These are phyloP conservation scores for Phacellophora camtschatica DNA, from an alignment of 30 jellyfish, hydroid and myxozoan genomes.

Conservation along the genomic window DNA sequence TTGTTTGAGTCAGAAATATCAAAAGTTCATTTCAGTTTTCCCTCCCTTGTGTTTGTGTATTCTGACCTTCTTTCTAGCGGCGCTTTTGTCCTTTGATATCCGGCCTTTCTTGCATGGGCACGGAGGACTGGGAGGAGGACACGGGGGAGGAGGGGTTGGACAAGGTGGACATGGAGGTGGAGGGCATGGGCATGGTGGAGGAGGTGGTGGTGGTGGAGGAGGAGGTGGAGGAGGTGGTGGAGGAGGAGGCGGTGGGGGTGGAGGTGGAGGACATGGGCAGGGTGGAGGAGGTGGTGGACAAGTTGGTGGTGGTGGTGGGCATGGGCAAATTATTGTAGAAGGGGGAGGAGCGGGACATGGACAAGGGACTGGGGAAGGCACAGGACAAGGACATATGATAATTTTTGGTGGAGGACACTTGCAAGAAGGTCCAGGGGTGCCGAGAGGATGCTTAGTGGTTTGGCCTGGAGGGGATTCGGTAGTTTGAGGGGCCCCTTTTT, in stretches of 20 bases:
- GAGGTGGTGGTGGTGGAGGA: conserved; percentile 69
- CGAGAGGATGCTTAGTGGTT: too few species aligned
- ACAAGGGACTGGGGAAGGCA: conserved; percentile 86
- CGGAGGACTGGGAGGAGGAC: conserved; percentile 63
- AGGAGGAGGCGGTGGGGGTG: conserved; percentile 58
- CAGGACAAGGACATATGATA: conserved; percentile 72
- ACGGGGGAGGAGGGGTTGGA: conserved; percentile 71
- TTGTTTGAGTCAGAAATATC: too few species aligned
- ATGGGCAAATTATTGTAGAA: conserved; percentile 13
- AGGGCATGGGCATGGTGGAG: conserved; percentile 78
- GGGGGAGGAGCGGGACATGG: conserved; percentile 98
- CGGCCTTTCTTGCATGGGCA: conserved; percentile 62
- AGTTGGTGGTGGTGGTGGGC: conserved; percentile 84
- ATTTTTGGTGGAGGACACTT: conserved; percentile 69
- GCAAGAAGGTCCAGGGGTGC: too few species aligned
- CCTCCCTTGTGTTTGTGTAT: conserved; percentile 15
- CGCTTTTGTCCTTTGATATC: conserved; percentile 10
- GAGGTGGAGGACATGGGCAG: conserved; percentile 70
- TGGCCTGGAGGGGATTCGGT: conserved; percentile 65
- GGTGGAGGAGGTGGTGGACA: conserved; percentile 82
- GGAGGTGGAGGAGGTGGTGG: conserved; percentile 60
- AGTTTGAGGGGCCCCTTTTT: conserved; percentile 77
- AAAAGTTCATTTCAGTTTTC: background rate
- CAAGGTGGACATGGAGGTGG: conserved; percentile 73
- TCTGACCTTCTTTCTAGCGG: conserved; percentile 18